Base-by-base conservation (phyloP, 35 echinoderm and acorn worm genomes). In the Anneissia japonica region DNA sequence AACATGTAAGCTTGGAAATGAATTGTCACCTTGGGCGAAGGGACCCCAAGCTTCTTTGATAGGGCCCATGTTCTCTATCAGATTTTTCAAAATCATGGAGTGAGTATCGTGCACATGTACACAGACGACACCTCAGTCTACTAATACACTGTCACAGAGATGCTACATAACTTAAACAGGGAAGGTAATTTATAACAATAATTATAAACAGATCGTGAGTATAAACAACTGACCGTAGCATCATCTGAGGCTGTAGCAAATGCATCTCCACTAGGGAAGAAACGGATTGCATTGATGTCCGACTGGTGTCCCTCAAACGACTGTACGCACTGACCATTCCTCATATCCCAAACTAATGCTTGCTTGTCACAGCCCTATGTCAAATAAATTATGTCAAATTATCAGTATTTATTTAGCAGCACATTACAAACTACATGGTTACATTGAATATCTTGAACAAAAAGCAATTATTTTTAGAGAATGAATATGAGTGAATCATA, bases 181-280 rank as follows among this genome's bases (percentile, higher is more conserved):
- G n/a, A n/a, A n/a, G n/a, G n/a, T n/a, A n/a, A n/a, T n/a, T n/a
- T n/a, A n/a, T n/a, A n/a, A n/a, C n/a, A 64, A 64, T 28, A 64
- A 28, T 28, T 64, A 28, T 28, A 28, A 28, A 28, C 28, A 13
- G 10, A 19, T 19, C 32, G 32, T 19, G 14, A 77, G 14, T 77
- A 13, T 39, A 16, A 43, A 39, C 33, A n/a, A 85, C 87, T 93
- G 37, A 98, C 95, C 39, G 91, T 90, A 0, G 95, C 95, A 84
- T 98, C 95, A 77, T 98, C 95, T 39, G 95, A 98, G 23, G 95
- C 95, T 31, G 95, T 93, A n/a, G 95, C 95, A 89, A 98, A 98
- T 9, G 92, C 95, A 89, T 98, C 95, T 79, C 95, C 95, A 43
- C 95, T 98, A 0, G 95, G 95, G 77, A 98, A 92, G 74, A 98